Evolutionary conservation across 2,113 vertebrate species (phyloP).

Genomic region (Pongo pygmaeus): DNA sequence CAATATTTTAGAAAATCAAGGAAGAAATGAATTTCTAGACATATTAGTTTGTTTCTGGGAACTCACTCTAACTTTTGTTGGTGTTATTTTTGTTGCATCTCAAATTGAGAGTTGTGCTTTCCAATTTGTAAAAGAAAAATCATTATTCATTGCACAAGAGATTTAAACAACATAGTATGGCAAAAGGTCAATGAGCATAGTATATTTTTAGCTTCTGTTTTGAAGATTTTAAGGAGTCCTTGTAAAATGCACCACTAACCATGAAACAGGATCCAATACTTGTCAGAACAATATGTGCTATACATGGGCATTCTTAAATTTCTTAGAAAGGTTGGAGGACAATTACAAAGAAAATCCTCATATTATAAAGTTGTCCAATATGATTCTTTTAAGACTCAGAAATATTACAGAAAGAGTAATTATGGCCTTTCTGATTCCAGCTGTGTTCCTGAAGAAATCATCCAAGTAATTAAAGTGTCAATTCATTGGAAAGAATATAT

Average conservation of each 20-base stretch:
- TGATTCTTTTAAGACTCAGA: constrained; percentile 5
- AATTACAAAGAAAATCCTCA: constrained; percentile 44
- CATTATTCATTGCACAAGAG: constrained; percentile 7
- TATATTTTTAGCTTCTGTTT: constrained; percentile 58
- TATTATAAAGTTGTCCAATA: constrained; percentile 63
- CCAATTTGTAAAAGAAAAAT: constrained; percentile 29
- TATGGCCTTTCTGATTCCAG: not conserved
- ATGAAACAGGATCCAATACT: constrained; percentile 59
- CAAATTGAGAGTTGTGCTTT: constrained; percentile 50
- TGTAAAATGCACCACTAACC: not conserved
- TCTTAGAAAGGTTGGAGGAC: constrained; percentile 45
- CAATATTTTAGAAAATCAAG: not conserved
- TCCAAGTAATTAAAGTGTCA: not conserved
- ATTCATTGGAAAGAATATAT: not conserved
- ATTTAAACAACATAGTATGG: not conserved
- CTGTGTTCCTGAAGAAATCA: not conserved
- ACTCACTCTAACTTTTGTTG: not conserved
- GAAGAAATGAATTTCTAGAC: not conserved
- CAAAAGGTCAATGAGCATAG: constrained; percentile 73
- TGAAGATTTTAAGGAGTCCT: constrained; percentile 44
- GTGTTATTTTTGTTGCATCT: not conserved
- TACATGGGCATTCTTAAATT: constrained; percentile 55
- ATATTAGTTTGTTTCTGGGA: constrained; percentile 11
- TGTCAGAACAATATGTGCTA: constrained; percentile 4
- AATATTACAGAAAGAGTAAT: not conserved